Evolutionary conservation across 2,888 invertebrate species (phyloP), one percentile per base, ranked within the genome.

Genomic region (Drosophila merina): DNA sequence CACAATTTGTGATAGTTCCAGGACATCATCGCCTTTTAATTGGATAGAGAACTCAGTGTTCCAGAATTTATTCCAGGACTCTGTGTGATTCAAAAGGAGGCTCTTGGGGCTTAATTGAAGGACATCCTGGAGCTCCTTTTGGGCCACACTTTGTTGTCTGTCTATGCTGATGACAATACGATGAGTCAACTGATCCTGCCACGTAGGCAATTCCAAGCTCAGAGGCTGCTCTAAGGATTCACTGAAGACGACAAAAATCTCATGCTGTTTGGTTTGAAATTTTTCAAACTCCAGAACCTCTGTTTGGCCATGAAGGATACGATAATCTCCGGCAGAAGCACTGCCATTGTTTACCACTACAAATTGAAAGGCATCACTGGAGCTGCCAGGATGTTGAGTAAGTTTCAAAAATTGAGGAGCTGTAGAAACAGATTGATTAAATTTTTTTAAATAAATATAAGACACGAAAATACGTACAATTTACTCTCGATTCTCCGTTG

Each of bases 91-190:
- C 55, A 91, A 84, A 55, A 92, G 79, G 36, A 93, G 86, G 33
- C 92, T 92, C 2, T 90, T 92, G 2, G 92, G 90, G n/a, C 47
- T 57, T 0, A 81, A 44, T 0, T 60, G 47, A 0, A 83, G 59
- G 40, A 79, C 74, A 72, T 89, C 85, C 33, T 82, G 72, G 59
- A 92, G 83, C 73, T 92, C 92, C 54, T 88, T 89, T 2, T 77
- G 75, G 0, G 93, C 94, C 0, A 93, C 89, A 1, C 91, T 92
- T 56, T 91, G 91, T 47, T 92, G 91, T 33, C 92, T 92, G 80
- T 94, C 94, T 2, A 92, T 93, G 0, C 93, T 93, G 92, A 94
- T 93, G 0, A 93, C 91, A 72, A 93, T 93, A 0, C 93, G 93
- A 76, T 93, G 92, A 20, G 80, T 80, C 10, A 89, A 57, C 33